Evolutionary conservation across 2,113 vertebrate species (phyloP).

Genomic region (Athene noctua): DNA sequence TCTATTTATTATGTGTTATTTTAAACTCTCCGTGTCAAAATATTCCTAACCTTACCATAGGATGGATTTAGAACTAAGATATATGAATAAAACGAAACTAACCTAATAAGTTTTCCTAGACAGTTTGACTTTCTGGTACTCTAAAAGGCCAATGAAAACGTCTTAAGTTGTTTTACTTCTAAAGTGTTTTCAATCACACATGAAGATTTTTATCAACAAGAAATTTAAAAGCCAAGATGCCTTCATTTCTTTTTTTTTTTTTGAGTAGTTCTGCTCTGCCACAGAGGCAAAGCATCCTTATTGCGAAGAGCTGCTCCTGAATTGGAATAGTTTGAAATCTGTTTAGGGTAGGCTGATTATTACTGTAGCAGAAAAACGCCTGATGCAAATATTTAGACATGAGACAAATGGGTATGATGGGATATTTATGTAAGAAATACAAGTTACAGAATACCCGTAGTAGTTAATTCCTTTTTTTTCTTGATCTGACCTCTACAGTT

Average conservation of each 20-base stretch:
- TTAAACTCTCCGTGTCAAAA: background rate
- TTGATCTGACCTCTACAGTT: background rate
- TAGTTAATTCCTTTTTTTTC: background rate
- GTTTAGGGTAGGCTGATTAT: background rate
- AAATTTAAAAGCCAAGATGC: background rate
- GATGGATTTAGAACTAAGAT: background rate
- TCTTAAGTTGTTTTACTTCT: background rate
- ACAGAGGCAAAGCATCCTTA: background rate
- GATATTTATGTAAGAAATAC: background rate
- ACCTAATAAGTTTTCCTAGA: background rate
- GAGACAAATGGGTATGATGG: background rate
- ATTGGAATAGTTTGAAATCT: background rate
- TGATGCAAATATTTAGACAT: background rate
- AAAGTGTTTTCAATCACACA: background rate
- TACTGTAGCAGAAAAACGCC: background rate
- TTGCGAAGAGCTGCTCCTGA: background rate
- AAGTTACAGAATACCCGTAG: background rate
- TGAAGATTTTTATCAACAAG: background rate
- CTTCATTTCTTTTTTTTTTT: background rate
- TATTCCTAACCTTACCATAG: background rate
- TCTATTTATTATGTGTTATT: background rate
- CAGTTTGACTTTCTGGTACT: background rate
- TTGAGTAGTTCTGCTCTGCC: background rate
- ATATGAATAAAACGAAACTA: background rate
- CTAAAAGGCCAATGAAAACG: background rate